Evolutionary conservation across 2,888 invertebrate species (phyloP), one percentile per base, ranked within the genome.

Genomic region (Tachystola acroxantha): DNA sequence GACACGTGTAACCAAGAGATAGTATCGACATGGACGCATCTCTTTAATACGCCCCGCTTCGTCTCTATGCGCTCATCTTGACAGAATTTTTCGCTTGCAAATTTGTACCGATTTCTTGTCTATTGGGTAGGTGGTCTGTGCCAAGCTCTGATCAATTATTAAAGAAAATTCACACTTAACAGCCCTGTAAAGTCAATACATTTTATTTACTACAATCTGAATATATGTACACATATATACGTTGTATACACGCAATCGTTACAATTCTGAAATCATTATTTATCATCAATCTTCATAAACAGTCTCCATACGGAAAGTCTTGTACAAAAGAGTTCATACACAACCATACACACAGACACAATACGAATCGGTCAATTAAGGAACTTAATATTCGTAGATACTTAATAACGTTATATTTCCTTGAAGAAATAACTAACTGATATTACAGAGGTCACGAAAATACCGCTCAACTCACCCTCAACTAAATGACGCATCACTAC

Each of bases 281-380:
- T n/a, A n/a, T n/a, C n/a, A n/a, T n/a, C n/a, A n/a, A 11, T 3
- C 7, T 27, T 7, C 2, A 27, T 27, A n/a, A 27, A 22, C 7
- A 29, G 30, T 31, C 22, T 14, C 13, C 11, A 31, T 29, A 37
- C 24, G 47, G 43, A 46, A 36, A 34, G 24, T 47, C 46, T 42
- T 48, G 43, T 47, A 52, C 34, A 50, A 53, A 47, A 50, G 35
- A 53, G 34, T 40, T 40, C 37, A 47, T 46, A 51, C 53, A 59
- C 58, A 59, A 59, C 55, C 58, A 51, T 46, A 32, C 40, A 36
- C 39, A 43, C 41, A 31, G n/a, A n/a, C n/a, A n/a, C n/a, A n/a
- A n/a, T n/a, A n/a, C n/a, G n/a, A 50, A 41, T 39, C 50, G 50
- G 50, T 44, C 44, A 37, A n/a, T n/a, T n/a, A 51, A 57, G 57